Conservation (phyloP, 2,113 vertebrate genomes). For the Saccopteryx leptura region DNA sequence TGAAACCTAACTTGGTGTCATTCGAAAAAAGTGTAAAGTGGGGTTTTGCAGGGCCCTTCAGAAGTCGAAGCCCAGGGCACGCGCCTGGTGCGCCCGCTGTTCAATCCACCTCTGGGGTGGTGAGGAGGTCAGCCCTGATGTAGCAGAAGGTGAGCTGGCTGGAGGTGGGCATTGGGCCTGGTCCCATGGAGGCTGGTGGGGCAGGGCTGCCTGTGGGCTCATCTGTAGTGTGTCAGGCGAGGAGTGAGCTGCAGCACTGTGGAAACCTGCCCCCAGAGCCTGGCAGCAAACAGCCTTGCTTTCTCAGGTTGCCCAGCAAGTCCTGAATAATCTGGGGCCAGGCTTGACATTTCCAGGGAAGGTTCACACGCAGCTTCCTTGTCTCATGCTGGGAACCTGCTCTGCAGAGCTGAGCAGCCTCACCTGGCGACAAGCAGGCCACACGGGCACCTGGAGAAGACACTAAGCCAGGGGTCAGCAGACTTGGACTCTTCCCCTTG, state of each 20-base stretch:
- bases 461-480: no score
- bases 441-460: neutral
- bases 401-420: neutral
- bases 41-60: no score
- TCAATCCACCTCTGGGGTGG: no score
- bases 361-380: neutral
- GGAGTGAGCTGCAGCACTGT: neutral
- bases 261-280: slow-evolving; percentile 1
- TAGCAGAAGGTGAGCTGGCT: neutral
- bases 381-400: neutral
- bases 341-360: neutral
- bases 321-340: neutral
- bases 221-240: neutral
- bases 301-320: neutral
- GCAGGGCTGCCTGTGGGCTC: neutral
- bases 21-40: no score
- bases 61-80: no score
- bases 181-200: neutral
- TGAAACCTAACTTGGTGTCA: no score
- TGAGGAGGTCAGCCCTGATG: neutral
- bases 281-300: neutral
- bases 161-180: no score
- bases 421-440: neutral
- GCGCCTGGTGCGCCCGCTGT: no score
- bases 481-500: neutral